Conservation (phyloP, 2,113 vertebrate species). For the Gobiocypris rarus region DNA sequence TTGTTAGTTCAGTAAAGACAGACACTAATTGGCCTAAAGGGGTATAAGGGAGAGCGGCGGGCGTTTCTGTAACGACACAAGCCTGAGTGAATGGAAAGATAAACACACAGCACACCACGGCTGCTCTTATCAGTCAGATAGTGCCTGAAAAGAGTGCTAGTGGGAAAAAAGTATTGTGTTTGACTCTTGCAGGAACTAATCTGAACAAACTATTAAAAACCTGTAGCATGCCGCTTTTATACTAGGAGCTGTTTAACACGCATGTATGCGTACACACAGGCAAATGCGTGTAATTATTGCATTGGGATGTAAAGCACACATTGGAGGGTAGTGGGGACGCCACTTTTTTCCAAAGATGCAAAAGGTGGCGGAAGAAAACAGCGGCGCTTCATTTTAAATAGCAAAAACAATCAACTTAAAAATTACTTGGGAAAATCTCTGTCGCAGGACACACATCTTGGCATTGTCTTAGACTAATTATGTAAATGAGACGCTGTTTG, state of each 20-base stretch:
- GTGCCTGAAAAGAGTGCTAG: neutral
- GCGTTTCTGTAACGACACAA: neutral
- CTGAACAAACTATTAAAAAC: neutral
- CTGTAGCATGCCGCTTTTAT: neutral
- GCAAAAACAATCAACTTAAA: conserved; percentile 19
- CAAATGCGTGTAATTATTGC: neutral
- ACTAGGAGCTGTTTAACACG: conserved; percentile 4
- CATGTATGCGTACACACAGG: neutral
- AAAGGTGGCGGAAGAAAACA: neutral
- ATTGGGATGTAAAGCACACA: conserved; percentile 23
- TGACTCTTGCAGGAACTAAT: neutral
- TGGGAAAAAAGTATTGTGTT: neutral
- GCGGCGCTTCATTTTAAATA: neutral
- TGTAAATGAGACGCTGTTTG: neutral
- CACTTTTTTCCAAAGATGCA: neutral
- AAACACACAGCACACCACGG: conserved; percentile 29
- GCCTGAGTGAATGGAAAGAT: conserved; percentile 46
- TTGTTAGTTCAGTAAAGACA: neutral
- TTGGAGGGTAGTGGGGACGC: neutral
- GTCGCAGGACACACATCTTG: neutral
- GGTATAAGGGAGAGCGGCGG: neutral
- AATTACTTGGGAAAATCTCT: neutral
- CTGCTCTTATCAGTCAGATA: conserved; percentile 29
- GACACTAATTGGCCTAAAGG: conserved; percentile 6
- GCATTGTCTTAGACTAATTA: neutral